These are phyloP conservation scores for Chirona hameri DNA, from an alignment of 2,888 invertebrate species.

Conservation along the genomic window DNA sequence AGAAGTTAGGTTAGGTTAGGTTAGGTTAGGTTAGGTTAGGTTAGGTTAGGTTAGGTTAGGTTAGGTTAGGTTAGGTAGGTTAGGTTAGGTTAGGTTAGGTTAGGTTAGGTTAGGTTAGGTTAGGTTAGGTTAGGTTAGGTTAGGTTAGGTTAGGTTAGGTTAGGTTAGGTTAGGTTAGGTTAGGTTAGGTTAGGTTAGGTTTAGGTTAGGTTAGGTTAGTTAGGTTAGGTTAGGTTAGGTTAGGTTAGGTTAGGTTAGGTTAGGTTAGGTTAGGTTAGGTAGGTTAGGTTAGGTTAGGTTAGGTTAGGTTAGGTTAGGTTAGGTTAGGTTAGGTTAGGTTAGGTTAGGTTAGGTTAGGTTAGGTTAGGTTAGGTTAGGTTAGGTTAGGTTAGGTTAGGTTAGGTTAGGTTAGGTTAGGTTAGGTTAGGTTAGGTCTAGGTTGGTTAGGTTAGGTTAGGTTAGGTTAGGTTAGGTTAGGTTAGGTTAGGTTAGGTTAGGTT, in stretches of 20 bases:
- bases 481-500: slow-evolving; percentile 8
- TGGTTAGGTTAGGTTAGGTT: slow-evolving; percentile 8
- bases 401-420: background rate
- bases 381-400: background rate
- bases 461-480: slow-evolving; percentile 8
- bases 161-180: slow-evolving; percentile 30
- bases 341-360: slow-evolving; percentile 26
- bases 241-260: too few relatives aligned
- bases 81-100: too few relatives aligned
- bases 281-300: too few relatives aligned
- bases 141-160: slow-evolving; percentile 32
- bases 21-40: slow-evolving; percentile 30
- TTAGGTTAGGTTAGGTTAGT: background rate
- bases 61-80: too few relatives aligned
- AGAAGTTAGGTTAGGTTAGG: too few relatives aligned
- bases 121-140: slow-evolving; percentile 28
- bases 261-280: too few relatives aligned
- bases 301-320: too few relatives aligned
- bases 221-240: background rate
- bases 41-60: slow-evolving; percentile 30
- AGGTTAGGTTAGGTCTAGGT: background rate
- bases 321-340: background rate
- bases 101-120: slow-evolving; percentile 29
- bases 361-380: background rate
- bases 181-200: too few relatives aligned